These are phyloP conservation scores for Lasiurus borealis DNA, from an alignment of 2,113 vertebrate genomes.

Conservation along the genomic window DNA sequence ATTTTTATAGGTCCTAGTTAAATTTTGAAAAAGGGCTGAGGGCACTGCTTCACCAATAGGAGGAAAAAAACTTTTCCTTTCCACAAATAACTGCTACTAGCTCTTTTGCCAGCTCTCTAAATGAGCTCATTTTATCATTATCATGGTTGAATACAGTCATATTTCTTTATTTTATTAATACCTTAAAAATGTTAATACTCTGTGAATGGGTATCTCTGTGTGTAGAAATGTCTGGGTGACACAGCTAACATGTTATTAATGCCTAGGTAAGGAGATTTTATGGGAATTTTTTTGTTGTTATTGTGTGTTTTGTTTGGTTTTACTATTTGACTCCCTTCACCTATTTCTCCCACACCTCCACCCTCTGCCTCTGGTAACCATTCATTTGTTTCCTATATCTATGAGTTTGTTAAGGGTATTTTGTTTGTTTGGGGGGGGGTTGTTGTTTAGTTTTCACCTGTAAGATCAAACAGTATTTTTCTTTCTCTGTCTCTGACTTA, in stretches of 20 bases:
- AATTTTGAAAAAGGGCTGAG: constrained; percentile 28
- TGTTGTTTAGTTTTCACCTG: not conserved
- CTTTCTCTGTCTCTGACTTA: too few species aligned
- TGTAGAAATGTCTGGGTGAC: not conserved
- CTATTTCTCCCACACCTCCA: not conserved
- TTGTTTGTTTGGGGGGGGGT: not conserved
- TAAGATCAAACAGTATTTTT: too few species aligned
- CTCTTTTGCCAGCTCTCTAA: not conserved
- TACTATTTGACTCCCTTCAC: too few species aligned
- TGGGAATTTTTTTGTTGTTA: not conserved
- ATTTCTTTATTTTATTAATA: not conserved
- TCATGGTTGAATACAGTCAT: not conserved
- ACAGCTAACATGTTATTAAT: not conserved
- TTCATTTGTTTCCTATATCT: not conserved
- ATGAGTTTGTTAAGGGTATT: not conserved
- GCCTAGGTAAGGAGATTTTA: not conserved
- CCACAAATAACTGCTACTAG: not conserved
- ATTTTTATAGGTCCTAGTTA: constrained; percentile 33
- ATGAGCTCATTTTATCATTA: not conserved
- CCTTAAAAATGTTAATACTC: not conserved
- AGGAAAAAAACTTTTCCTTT: not conserved
- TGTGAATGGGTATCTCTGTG: not conserved
- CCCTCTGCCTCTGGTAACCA: not conserved
- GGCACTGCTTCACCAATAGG: constrained; percentile 34
- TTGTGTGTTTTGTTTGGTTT: not conserved